A percentile compares a stretch with the other conserved stretches of the same genome.
Evolutionary conservation across 2,113 vertebrate genomes (phyloP).

Genomic region (Nanorana parkeri): DNA sequence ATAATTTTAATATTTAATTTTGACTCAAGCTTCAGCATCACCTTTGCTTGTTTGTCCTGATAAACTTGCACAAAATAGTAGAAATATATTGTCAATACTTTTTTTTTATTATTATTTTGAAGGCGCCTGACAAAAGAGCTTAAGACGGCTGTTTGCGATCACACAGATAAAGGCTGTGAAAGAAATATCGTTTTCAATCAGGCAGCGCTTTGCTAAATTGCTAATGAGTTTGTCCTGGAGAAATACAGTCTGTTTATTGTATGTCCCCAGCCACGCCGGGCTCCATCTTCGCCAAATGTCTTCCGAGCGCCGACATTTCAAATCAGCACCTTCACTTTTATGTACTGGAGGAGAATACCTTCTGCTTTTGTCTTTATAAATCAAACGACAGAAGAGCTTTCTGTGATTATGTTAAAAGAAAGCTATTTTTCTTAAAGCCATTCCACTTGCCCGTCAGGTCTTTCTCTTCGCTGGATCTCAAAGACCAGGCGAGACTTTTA

Average conservation of each 20-base stretch:
- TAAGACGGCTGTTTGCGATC: constrained; percentile 30
- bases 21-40: no score
- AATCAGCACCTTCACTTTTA: constrained; percentile 45
- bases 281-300: neutral
- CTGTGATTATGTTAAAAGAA: constrained; percentile 63
- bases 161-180: constrained; percentile 42
- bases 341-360: constrained; percentile 26
- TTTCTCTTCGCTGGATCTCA: constrained; percentile 62
- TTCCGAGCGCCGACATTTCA: constrained; percentile 11
- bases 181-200: constrained; percentile 36
- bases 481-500: constrained; percentile 59
- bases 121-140: neutral
- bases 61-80: neutral
- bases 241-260: constrained; percentile 44
- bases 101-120: constrained; percentile 27
- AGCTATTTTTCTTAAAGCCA: constrained; percentile 56
- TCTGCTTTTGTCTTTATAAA: constrained; percentile 60
- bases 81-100: no score
- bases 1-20: no score
- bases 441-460: constrained; percentile 61
- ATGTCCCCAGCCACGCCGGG: constrained; percentile 7
- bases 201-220: constrained; percentile 45
- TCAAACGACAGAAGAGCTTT: constrained; percentile 61
- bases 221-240: constrained; percentile 45
- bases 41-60: neutral